A percentile compares a stretch with the other conserved stretches of the same genome.
These are phyloP conservation scores for Centropristis striata DNA, from an alignment of 2,113 vertebrate genomes.

Conservation along the genomic window DNA sequence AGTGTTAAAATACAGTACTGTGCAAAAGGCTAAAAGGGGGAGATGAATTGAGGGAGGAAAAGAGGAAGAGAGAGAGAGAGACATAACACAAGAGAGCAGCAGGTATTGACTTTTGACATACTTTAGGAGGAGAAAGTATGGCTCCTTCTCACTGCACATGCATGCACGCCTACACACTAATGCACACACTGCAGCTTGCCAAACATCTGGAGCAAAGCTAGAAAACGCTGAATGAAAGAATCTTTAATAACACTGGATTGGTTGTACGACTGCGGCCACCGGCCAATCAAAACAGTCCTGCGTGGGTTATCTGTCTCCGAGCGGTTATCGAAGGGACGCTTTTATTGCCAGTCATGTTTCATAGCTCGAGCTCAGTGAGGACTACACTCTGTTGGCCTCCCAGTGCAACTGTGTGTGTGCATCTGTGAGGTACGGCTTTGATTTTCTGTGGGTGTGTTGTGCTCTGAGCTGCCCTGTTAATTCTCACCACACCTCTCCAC, in stretches of 20 bases:
- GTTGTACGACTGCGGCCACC: constrained; percentile 64
- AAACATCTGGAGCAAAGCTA: constrained; percentile 85
- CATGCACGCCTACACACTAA: constrained; percentile 43
- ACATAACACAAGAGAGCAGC: constrained; percentile 43
- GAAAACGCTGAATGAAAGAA: constrained; percentile 83
- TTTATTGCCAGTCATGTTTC: constrained; percentile 70
- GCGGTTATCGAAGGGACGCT: constrained; percentile 71
- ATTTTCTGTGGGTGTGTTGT: constrained; percentile 24
- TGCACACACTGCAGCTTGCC: constrained; percentile 60
- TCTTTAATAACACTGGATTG: constrained; percentile 82
- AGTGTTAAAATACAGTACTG: constrained; percentile 47
- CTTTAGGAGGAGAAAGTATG: constrained; percentile 56
- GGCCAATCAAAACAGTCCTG: constrained; percentile 80
- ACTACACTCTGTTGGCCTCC: constrained; percentile 49
- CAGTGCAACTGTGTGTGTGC: constrained; percentile 25
- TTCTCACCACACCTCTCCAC: constrained; percentile 54
- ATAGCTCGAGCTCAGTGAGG: constrained; percentile 42
- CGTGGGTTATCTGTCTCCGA: constrained; percentile 78
- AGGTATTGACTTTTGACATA: constrained; percentile 72
- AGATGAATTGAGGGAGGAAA: background rate
- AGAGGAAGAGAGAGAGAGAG: constrained; percentile 29
- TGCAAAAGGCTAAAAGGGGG: constrained; percentile 34
- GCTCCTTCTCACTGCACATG: constrained; percentile 48
- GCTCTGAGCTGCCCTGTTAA: constrained; percentile 18
- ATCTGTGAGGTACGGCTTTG: constrained; percentile 37